Evolutionary conservation across 2,797 vertebrate species (phyloP).

Genomic region (Aselliscus stoliczkanus): DNA sequence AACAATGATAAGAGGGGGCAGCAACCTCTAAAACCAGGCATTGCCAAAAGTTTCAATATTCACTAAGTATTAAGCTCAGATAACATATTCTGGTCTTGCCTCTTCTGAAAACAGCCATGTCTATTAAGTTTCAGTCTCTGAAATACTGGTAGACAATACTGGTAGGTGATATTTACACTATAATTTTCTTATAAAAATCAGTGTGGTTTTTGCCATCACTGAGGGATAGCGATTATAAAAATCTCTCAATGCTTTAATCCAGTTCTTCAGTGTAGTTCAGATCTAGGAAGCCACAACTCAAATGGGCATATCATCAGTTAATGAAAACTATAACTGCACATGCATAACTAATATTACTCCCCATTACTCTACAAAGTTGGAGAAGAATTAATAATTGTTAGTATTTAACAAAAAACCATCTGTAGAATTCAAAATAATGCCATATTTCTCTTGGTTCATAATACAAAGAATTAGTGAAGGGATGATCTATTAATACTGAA

Average conservation of each 20-base stretch:
- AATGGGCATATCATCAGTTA: constrained; percentile 37
- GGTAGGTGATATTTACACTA: constrained; percentile 36
- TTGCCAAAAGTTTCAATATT: neutral
- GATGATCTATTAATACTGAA: constrained; percentile 73
- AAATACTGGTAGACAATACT: no score
- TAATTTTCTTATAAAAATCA: constrained; percentile 35
- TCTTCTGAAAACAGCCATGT: neutral
- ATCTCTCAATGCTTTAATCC: neutral
- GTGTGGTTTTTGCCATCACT: constrained; percentile 8
- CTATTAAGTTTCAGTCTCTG: constrained; percentile 18
- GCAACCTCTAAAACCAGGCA: neutral
- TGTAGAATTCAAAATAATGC: constrained; percentile 77
- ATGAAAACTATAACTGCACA: constrained; percentile 71
- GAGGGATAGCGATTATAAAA: constrained; percentile 35
- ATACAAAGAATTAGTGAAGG: constrained; percentile 74
- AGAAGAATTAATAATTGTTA: constrained; percentile 78
- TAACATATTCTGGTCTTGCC: neutral
- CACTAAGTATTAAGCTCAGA: neutral
- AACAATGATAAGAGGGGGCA: neutral
- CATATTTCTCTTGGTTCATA: constrained; percentile 70
- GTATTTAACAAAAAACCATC: constrained; percentile 79
- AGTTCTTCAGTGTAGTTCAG: constrained; percentile 68
- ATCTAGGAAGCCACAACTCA: constrained; percentile 51
- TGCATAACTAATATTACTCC: constrained; percentile 65
- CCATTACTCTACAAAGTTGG: constrained; percentile 57